These are phyloP conservation scores for Drosophila ambigua DNA, from an alignment of 1,140 invertebrate genomes.

Conservation along the genomic window DNA sequence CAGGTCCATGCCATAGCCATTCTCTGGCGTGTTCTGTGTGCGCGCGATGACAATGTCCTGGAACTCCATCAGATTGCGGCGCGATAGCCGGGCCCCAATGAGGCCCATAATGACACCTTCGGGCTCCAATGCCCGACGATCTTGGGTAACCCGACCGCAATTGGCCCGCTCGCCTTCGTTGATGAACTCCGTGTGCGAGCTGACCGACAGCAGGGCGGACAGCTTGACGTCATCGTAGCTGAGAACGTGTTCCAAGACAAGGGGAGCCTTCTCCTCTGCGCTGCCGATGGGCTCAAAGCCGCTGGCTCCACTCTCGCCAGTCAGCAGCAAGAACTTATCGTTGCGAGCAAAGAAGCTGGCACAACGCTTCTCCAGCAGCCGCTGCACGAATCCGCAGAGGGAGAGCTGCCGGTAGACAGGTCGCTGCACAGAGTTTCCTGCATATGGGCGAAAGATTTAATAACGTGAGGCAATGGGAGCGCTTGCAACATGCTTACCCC, in stretches of 20 bases:
- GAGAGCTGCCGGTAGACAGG: slow-evolving; percentile 57
- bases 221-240: slow-evolving; percentile 82
- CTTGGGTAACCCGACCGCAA: slow-evolving; percentile 83
- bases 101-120: slow-evolving; percentile 82
- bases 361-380: slow-evolving; percentile 85
- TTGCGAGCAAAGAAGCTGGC: slow-evolving; percentile 84
- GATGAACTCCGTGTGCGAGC: slow-evolving; percentile 87
- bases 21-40: slow-evolving; percentile 84
- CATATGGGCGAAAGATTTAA: neutral
- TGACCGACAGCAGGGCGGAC: slow-evolving; percentile 86
- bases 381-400: slow-evolving; percentile 84
- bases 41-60: slow-evolving; percentile 85
- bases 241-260: slow-evolving; percentile 85
- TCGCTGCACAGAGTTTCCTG: slow-evolving; percentile 64
- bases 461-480: neutral
- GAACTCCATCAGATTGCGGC: slow-evolving; percentile 85
- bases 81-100: slow-evolving; percentile 85
- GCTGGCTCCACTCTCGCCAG: slow-evolving; percentile 78
- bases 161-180: slow-evolving; percentile 87
- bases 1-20: slow-evolving; percentile 82
- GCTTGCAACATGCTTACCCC: slow-evolving; percentile 45
- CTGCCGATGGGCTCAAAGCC: slow-evolving; percentile 86
- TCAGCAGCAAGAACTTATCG: slow-evolving; percentile 84
- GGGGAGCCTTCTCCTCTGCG: slow-evolving; percentile 45
- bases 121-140: slow-evolving; percentile 50